Evolutionary conservation across 2,888 invertebrate genomes (phyloP).

Genomic region (Acanthosoma haemorrhoidale): DNA sequence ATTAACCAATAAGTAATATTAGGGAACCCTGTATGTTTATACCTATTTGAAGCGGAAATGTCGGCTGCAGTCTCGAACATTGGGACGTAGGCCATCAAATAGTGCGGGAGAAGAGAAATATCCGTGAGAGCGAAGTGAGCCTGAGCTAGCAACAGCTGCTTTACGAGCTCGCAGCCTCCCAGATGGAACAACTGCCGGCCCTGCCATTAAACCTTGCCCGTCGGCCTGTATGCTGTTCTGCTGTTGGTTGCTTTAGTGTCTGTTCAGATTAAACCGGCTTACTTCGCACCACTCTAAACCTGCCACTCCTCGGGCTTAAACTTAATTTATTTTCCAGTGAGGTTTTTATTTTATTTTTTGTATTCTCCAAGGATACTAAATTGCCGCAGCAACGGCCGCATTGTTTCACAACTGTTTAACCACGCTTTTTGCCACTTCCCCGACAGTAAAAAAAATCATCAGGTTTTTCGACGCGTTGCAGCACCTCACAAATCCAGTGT

Average conservation of each 20-base stretch:
- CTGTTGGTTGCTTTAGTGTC: not conserved
- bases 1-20: too few species aligned
- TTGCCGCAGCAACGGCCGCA: not conserved
- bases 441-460: not conserved
- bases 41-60: too few species aligned
- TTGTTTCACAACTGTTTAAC: not conserved
- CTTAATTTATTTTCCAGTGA: not conserved
- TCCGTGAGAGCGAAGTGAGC: too few species aligned
- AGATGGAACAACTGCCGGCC: not conserved
- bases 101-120: too few species aligned
- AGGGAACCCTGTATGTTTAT: too few species aligned
- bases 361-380: not conserved
- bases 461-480: too few species aligned
- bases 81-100: too few species aligned
- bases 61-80: too few species aligned
- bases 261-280: constrained; percentile 7
- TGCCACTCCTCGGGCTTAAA: too few species aligned
- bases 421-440: not conserved
- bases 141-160: too few species aligned
- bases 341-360: not conserved
- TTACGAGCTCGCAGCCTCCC: not conserved
- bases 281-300: not conserved
- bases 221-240: too few species aligned
- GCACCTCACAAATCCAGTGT: too few species aligned
- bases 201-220: not conserved